These are phyloP conservation scores for Gryllus longicercus DNA, from an alignment of 2,888 invertebrate genomes.

Conservation along the genomic window DNA sequence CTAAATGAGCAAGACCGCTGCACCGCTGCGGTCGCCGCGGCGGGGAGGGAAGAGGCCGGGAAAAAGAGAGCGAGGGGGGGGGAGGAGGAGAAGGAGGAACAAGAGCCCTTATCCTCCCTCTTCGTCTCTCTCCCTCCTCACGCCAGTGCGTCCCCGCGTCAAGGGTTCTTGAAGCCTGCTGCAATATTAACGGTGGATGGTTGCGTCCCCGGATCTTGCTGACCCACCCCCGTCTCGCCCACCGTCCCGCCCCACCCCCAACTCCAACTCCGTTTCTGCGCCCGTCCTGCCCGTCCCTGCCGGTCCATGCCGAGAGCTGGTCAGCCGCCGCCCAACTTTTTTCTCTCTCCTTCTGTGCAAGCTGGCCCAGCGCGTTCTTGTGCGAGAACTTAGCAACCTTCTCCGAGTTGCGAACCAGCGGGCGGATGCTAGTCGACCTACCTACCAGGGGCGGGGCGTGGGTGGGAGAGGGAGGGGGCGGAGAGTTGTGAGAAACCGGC, in stretches of 20 bases:
- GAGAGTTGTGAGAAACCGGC: not conserved
- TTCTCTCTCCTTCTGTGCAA: not conserved
- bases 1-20: slow-evolving; percentile 6
- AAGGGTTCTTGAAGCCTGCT: slow-evolving; percentile 17
- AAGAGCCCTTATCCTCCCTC: not conserved
- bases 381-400: not conserved
- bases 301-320: not conserved
- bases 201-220: not conserved
- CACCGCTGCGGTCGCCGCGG: not conserved
- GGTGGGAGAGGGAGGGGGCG: no score
- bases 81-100: not conserved
- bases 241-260: not conserved
- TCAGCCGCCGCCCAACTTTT: not conserved
- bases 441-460: not conserved
- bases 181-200: not conserved
- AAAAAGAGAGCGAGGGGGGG: not conserved
- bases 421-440: not conserved
- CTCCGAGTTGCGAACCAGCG: slow-evolving; percentile 3
- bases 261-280: not conserved
- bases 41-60: not conserved
- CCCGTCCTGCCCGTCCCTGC: not conserved
- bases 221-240: not conserved
- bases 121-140: not conserved
- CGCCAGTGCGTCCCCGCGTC: not conserved
- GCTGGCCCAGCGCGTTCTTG: not conserved